Evolutionary conservation across 2,888 invertebrate species (phyloP).

Genomic region (Phragmatobia fuliginosa): DNA sequence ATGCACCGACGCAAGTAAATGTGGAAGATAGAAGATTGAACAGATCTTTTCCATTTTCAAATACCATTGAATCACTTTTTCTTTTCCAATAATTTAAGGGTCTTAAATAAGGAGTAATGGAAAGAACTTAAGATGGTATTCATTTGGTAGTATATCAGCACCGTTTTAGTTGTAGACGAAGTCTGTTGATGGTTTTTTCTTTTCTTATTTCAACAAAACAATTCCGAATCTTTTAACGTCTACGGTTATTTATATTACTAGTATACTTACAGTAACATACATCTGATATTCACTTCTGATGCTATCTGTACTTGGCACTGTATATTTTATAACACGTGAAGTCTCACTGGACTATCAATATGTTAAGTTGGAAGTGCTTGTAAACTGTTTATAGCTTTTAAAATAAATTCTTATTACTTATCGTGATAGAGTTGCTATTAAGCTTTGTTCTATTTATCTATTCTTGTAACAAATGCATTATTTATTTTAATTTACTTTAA

Average conservation of each 20-base stretch:
- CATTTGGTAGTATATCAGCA: not conserved
- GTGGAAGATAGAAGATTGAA: conserved; percentile 30
- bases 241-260: not conserved
- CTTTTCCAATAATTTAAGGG: not conserved
- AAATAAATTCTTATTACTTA: conserved; percentile 41
- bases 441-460: conserved; percentile 18
- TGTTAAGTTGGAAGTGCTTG: conserved; percentile 48
- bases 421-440: conserved; percentile 30
- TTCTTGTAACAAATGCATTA: conserved; percentile 20
- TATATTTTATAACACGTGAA: conserved; percentile 37
- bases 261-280: not conserved
- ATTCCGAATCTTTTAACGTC: not conserved
- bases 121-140: not conserved
- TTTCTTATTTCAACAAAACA: not conserved
- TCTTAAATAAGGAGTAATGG: not conserved
- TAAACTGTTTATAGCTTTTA: conserved; percentile 50
- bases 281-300: conserved; percentile 25
- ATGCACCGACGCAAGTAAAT: conserved; percentile 43
- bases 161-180: not conserved
- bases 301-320: conserved; percentile 34
- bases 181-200: not conserved
- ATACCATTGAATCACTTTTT: conserved; percentile 6
- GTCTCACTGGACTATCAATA: conserved; percentile 48
- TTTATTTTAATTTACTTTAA: not conserved
- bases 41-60: conserved; percentile 6